Base-by-base conservation (phyloP, 2,888 invertebrate species). In the Dexiosoma caninum region DNA sequence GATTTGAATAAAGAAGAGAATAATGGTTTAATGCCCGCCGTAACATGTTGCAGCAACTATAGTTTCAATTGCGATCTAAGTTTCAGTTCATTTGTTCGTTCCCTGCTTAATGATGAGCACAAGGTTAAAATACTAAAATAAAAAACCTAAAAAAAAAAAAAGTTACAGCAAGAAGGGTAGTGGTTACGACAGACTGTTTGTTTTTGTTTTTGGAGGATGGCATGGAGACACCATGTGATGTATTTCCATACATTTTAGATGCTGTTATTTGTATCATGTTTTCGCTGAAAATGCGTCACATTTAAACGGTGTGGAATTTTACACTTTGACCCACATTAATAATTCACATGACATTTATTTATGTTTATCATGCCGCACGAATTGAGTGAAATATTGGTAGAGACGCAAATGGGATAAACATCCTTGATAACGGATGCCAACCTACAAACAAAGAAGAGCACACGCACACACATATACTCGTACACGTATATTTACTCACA, bases 251-350 rank as follows among this genome's bases (percentile, higher is more conserved):
- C 16, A 1, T 14, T 14, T 42, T 21, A 1, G 44, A 46, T 49
- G 16, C 5, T 7, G 49, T 64, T 40, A 8, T 21, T 27, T 14
- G 9, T 12, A 40, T 14, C n/a, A 37, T 71, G 67, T 53, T 67
- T 51, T 60, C 59, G 32, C 6, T 44, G 44, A 60, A 71, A 76
- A 40, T 71, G 60, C 75, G 51, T 71, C 66, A 67, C 64, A 79
- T 67, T 76, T 66, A 40, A 60, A 55, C 60, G 60, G 76, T 76
- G 72, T 69, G 51, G 27, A 69, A 64, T 81, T 77, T 77, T 72
- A 72, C 72, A 72, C 81, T 64, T 72, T 77, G 77, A 77, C 77
- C 72, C 72, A 64, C 77, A 77, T 81, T 77, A 81, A 77, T 77
- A 77, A 69, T 72, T 77, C 69, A 81, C 67, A 40, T 69, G 64